Evolutionary conservation across 2,797 vertebrate genomes (phyloP), one percentile per base, ranked within the genome.

Genomic region (Anniella stebbinsi): DNA sequence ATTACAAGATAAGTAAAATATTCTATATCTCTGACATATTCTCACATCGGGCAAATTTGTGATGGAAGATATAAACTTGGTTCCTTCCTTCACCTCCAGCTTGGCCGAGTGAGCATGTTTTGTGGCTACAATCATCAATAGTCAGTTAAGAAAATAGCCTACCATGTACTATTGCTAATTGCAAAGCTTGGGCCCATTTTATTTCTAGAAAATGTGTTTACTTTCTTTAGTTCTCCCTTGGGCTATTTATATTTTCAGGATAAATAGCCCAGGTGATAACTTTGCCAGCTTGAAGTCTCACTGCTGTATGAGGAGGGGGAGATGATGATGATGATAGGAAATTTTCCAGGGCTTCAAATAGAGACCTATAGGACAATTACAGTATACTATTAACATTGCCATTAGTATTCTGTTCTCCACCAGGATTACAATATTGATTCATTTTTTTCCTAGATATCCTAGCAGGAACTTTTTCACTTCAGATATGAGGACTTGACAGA

Each of bases 401-500:
- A 72, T 89, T 63, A 70, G 38, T 57, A 60, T 72, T 88, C 70
- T 83, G 2, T 84, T 89, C 17, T 63, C 80, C 21, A 38, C 70
- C 30, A n/a, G 84, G 60, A 69, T 78, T 67, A 51, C 60, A 67
- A 10, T 84, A 57, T 78, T 81, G 78, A 88, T 81, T 89, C 25
- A 15, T 36, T 75, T 54, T 87, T 67, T 54, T 28, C 38, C 75
- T 73, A 81, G 54, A 45, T 51, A 75, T 72, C 33, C 25, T 41
- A 38, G 23, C 2, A 13, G 70, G 45, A 48, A 13, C 54, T 77
- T 21, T 84, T 77, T 76, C 45, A 67, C 57, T 66, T 86, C 18
- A 87, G 38, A 82, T 57, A 17, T 87, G 63, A 75, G 69, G 33
- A 72, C 78, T 67, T 87, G 78, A 82, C 57, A 90, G 78, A 73